Evolutionary conservation across 2,113 vertebrate genomes (phyloP).

Genomic region (Trochalopteron elliotii): DNA sequence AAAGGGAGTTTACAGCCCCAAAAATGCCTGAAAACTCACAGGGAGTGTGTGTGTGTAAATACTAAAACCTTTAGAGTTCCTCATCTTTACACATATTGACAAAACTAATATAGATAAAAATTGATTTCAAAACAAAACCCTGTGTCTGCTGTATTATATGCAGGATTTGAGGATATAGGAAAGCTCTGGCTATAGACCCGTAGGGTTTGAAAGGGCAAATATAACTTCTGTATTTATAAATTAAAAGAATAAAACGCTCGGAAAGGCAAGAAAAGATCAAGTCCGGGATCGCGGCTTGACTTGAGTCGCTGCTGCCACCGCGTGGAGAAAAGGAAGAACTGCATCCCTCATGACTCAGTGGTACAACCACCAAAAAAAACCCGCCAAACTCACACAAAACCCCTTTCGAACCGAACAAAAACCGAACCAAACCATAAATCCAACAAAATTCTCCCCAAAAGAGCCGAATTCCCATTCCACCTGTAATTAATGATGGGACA

Average conservation of each 20-base stretch:
- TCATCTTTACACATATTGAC: neutral
- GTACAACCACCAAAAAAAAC: rapidly evolving
- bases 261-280: rapidly evolving
- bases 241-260: neutral
- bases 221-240: neutral
- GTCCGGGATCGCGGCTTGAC: rapidly evolving
- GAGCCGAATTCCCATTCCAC: rapidly evolving
- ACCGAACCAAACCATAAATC: rapidly evolving
- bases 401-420: neutral
- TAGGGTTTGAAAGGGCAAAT: neutral
- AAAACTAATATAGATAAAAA: neutral
- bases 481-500: rapidly evolving
- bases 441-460: neutral
- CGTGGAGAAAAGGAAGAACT: rapidly evolving
- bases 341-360: rapidly evolving
- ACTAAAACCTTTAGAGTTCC: neutral
- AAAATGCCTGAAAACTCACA: neutral
- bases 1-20: neutral
- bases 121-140: neutral
- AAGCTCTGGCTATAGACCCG: neutral
- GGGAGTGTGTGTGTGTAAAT: neutral
- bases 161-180: neutral
- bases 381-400: rapidly evolving
- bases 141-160: rapidly evolving
- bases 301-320: neutral